A percentile compares a stretch with the other conserved stretches of the same genome.
Conservation (phyloP, 1,140 invertebrate species). For the Diorhabda elongata region DNA sequence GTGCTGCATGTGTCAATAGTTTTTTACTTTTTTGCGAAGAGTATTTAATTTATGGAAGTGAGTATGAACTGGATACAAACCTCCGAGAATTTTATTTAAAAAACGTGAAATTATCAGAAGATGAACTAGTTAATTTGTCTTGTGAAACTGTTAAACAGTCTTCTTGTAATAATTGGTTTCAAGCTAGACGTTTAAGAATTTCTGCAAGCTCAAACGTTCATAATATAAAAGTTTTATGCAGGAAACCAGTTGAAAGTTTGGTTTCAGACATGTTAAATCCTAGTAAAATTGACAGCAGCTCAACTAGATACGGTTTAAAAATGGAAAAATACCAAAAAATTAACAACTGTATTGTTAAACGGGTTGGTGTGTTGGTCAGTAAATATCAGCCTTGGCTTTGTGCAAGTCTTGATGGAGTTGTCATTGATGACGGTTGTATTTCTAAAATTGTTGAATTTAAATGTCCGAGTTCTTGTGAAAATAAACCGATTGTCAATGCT, state of each 20-base stretch:
- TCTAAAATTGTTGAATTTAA: conserved; percentile 38
- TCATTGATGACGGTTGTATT: conserved; percentile 25
- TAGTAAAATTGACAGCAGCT: background rate
- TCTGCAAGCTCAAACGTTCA: background rate
- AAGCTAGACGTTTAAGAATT: background rate
- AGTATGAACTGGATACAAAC: background rate
- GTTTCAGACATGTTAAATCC: background rate
- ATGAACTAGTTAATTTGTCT: background rate
- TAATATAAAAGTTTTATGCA: background rate
- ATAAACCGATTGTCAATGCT: conserved; percentile 28
- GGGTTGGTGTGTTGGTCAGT: conserved; percentile 29
- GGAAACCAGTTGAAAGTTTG: background rate
- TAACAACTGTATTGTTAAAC: conserved; percentile 17
- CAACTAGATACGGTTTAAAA: background rate
- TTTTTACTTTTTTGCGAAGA: too few relatives aligned
- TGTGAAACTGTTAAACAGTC: background rate
- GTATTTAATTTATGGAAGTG: background rate
- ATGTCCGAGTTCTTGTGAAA: conserved; percentile 34
- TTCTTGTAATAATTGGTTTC: background rate
- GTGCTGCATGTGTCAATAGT: too few relatives aligned
- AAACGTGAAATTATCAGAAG: background rate
- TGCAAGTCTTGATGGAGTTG: conserved; percentile 35
- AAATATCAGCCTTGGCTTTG: conserved; percentile 35
- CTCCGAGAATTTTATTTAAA: background rate
- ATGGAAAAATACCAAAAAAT: background rate